Percentiles rank a stretch among this genome's conserved stretches.
Evolutionary conservation across 2,797 vertebrate genomes (phyloP).

Genomic region (Coracias cyanogaster): DNA sequence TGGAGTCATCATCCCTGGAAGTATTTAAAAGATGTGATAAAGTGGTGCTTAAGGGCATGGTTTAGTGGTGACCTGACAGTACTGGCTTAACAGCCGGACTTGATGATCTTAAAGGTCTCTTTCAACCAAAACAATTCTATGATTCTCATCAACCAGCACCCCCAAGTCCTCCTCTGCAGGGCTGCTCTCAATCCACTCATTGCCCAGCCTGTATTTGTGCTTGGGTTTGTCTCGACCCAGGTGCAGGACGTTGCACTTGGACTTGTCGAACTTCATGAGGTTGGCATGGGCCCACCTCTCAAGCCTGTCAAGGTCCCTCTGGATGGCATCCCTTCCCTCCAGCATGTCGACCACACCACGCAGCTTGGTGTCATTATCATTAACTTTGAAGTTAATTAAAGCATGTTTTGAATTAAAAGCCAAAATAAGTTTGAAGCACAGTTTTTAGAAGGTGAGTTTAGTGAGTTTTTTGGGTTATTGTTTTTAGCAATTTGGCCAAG

Average conservation of each 20-base stretch:
- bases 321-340: neutral
- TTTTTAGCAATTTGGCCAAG: neutral
- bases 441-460: neutral
- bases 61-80: neutral
- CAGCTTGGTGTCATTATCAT: neutral
- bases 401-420: neutral
- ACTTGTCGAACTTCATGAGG: no score
- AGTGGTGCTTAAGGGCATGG: neutral
- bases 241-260: no score
- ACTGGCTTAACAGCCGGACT: neutral
- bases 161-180: no score
- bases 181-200: no score
- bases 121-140: neutral
- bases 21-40: neutral
- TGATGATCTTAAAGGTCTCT: neutral
- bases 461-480: neutral
- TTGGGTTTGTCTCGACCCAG: no score
- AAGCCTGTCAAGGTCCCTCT: neutral
- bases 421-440: neutral
- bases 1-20: no score
- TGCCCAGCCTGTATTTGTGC: no score
- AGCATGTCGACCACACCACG: neutral
- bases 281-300: neutral
- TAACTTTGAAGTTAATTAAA: neutral
- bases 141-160: neutral